These are phyloP conservation scores for Brachypodius melanocephalos DNA, from an alignment of 2,113 vertebrate species.

Conservation along the genomic window DNA sequence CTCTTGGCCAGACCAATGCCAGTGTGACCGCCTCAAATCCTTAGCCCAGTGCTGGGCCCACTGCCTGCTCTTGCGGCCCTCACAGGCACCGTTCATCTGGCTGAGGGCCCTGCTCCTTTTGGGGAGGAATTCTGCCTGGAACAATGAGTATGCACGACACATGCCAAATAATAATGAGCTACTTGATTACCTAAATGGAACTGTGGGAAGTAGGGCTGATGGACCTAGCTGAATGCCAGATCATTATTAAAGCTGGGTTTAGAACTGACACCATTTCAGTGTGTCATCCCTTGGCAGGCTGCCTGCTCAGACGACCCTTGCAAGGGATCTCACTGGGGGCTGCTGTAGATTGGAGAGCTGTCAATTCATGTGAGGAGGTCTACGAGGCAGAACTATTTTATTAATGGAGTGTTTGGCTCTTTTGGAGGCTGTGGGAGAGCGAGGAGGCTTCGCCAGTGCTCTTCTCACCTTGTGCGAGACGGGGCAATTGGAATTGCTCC, in stretches of 20 bases:
- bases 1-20: background rate
- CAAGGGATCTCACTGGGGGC: background rate
- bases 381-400: constrained; percentile 21
- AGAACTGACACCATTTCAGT: background rate
- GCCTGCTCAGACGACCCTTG: background rate
- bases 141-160: background rate
- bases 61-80: background rate
- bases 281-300: background rate
- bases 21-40: background rate
- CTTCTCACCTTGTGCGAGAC: background rate
- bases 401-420: constrained; percentile 21
- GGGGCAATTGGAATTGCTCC: background rate
- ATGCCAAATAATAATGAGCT: constrained; percentile 27
- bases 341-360: background rate
- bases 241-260: background rate
- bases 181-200: constrained; percentile 2
- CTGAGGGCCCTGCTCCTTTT: background rate
- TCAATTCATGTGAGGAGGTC: background rate
- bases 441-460: background rate
- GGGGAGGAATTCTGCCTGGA: background rate
- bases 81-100: background rate
- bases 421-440: background rate
- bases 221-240: background rate
- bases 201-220: background rate
- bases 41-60: background rate